These are phyloP conservation scores for Leucopternis melanops DNA, from an alignment of 2,113 vertebrate species.

Conservation along the genomic window DNA sequence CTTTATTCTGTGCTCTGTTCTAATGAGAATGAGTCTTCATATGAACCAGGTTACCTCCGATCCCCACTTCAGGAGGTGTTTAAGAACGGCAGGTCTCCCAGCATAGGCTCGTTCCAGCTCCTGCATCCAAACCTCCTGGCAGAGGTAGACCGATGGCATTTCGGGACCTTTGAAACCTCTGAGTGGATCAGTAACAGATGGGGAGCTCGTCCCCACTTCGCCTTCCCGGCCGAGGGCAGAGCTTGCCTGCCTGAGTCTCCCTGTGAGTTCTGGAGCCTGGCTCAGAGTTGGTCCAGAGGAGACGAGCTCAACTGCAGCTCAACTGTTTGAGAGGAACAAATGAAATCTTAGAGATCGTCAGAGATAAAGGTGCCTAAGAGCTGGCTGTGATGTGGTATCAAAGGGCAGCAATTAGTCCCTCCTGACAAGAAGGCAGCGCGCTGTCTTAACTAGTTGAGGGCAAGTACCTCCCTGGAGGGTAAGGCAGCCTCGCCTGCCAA, in stretches of 20 bases:
- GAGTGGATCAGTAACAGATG: background rate
- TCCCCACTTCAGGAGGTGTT: background rate
- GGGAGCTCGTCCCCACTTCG: rapidly evolving
- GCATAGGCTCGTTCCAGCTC: background rate
- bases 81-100: rapidly evolving
- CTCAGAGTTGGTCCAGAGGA: rapidly evolving
- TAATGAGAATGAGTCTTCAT: rapidly evolving
- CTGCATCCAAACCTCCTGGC: background rate
- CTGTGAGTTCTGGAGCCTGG: rapidly evolving
- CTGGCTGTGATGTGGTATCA: background rate
- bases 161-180: background rate
- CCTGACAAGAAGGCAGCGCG: background rate
- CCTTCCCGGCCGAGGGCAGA: rapidly evolving
- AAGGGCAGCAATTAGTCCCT: background rate
- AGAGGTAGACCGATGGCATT: rapidly evolving
- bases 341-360: rapidly evolving
- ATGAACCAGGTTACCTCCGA: too few species aligned
- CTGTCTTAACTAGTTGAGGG: background rate
- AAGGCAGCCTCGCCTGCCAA: background rate
- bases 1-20: background rate
- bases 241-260: background rate
- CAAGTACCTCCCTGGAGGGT: background rate
- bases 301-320: background rate
- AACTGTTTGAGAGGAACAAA: background rate
- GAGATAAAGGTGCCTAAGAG: background rate